Conservation (phyloP, 2,797 vertebrate genomes). For the Halcyon chelicuti region DNA sequence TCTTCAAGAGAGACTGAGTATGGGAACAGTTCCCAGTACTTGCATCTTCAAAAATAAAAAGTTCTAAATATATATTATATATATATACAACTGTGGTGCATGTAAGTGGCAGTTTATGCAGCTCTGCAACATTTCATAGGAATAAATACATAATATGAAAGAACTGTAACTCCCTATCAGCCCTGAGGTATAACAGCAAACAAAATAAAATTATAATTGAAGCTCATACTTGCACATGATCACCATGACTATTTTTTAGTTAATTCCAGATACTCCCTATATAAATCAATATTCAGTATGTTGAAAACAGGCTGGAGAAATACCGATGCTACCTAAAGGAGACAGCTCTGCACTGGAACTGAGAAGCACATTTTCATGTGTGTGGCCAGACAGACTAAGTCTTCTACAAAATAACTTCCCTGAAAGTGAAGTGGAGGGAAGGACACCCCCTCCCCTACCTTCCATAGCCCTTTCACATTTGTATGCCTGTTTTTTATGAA, state of each 20-base stretch:
- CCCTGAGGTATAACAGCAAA: neutral
- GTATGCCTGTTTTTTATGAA: neutral
- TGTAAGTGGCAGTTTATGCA: neutral
- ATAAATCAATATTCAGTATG: neutral
- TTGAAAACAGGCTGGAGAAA: neutral
- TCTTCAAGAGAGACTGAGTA: neutral
- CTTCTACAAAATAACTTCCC: neutral
- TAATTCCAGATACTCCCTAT: neutral
- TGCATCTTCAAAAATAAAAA: neutral
- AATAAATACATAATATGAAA: neutral
- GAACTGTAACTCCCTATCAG: neutral
- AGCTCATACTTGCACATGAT: neutral
- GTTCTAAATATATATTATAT: neutral
- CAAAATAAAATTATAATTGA: neutral
- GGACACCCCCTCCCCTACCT: neutral
- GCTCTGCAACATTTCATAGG: neutral
- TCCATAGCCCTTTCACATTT: neutral
- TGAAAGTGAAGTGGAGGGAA: neutral
- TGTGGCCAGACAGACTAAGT: neutral
- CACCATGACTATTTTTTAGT: neutral
- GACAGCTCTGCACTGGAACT: neutral
- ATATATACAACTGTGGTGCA: neutral
- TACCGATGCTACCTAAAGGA: neutral
- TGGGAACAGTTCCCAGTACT: neutral
- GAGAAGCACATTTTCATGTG: fast-evolving